phyloP scores from a whole-genome alignment of 2,113 vertebrate species.

The Bubo blakistoni region DNA sequence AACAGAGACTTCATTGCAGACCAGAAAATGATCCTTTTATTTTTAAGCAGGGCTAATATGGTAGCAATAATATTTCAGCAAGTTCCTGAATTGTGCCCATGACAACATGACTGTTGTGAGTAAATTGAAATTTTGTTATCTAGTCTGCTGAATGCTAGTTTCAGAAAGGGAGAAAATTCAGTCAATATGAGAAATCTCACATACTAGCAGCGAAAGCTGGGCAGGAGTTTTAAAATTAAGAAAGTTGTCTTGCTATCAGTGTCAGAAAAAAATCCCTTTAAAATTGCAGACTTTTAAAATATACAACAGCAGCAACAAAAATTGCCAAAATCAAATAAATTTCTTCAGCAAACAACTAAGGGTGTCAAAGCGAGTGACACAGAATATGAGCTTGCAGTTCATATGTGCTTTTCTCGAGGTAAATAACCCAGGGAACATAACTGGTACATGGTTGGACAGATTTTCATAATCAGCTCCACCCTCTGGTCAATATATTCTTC shows the following conservation, averaged over 20 bases:
- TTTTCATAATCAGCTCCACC: constrained; percentile 33
- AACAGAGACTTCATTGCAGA: background rate
- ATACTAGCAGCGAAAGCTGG: background rate
- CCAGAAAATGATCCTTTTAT: background rate
- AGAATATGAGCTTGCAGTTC: background rate
- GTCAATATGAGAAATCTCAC: background rate
- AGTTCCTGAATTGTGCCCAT: background rate
- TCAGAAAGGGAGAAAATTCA: background rate
- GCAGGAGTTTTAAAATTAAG: background rate
- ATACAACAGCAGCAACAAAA: background rate
- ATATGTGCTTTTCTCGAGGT: background rate
- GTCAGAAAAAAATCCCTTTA: background rate
- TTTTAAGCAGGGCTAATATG: background rate
- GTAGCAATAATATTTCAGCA: background rate
- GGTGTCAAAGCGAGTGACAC: background rate
- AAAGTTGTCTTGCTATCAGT: background rate
- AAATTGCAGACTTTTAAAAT: background rate
- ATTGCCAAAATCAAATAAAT: background rate
- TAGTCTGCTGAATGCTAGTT: background rate
- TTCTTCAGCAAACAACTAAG: background rate
- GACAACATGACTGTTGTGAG: background rate
- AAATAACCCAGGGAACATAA: background rate
- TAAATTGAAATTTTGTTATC: background rate
- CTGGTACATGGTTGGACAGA: background rate
- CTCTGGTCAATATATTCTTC: background rate